phyloP scores from a whole-genome alignment of 2,888 invertebrate species.

The Lottia scabra region DNA sequence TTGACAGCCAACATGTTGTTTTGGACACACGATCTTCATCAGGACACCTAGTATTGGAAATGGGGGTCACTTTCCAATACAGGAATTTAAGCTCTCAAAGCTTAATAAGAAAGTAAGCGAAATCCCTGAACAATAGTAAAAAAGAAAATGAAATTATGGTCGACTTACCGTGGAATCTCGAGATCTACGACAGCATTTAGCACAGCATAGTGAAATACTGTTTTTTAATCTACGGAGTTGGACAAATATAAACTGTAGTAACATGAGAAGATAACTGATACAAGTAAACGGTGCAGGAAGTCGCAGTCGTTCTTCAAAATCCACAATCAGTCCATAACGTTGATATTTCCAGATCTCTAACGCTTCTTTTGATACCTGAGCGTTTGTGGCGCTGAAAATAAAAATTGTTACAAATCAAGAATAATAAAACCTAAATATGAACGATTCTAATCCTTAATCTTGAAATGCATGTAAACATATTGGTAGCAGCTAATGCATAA shows the following conservation, averaged over 20 bases:
- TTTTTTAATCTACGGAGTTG: neutral
- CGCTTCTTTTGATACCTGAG: conserved; percentile 89
- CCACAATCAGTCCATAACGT: conserved; percentile 91
- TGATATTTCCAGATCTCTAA: conserved; percentile 99
- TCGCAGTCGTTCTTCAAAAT: conserved; percentile 96
- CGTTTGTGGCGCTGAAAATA: conserved; percentile 69
- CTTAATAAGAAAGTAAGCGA: no score
- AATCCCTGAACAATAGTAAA: no score
- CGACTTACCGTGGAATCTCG: neutral
- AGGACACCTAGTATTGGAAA: no score
- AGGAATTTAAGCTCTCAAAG: no score
- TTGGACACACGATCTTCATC: no score
- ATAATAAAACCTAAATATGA: no score
- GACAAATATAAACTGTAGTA: conserved; percentile 62
- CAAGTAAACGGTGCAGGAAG: conserved; percentile 93
- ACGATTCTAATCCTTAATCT: no score
- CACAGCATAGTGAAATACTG: neutral
- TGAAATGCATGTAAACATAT: no score
- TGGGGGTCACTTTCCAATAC: no score
- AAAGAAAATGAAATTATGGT: no score
- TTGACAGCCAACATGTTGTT: no score
- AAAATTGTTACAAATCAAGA: neutral
- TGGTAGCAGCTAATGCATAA: no score
- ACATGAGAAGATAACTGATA: conserved; percentile 85
- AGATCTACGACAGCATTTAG: neutral